Conservation (phyloP, 2,888 invertebrate species). For the Andrena haemorrhoa region DNA sequence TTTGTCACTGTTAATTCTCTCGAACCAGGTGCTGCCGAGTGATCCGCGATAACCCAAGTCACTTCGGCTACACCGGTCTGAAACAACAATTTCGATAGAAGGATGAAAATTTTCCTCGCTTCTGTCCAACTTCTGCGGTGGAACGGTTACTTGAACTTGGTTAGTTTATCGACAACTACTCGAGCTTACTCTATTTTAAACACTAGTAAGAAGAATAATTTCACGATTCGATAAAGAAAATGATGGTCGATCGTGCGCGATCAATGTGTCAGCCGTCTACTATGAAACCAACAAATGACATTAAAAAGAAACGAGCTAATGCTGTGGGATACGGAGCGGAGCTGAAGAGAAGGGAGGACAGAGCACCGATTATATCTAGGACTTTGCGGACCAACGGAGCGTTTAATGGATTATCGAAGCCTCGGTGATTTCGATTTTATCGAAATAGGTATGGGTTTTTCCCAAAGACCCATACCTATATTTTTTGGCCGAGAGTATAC, state of each 20-base stretch:
- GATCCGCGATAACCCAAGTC: conserved; percentile 96
- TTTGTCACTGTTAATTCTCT: conserved; percentile 94
- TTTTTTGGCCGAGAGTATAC: neutral
- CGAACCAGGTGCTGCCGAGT: conserved; percentile 90
- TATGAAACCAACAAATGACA: neutral
- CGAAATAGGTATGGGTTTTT: conserved; percentile 54
- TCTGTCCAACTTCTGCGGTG: neutral
- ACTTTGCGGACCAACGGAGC: conserved; percentile 83
- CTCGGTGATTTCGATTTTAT: conserved; percentile 71
- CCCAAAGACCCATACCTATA: conserved; percentile 15
- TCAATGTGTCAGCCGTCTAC: neutral
- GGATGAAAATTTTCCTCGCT: neutral
- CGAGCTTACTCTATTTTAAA: neutral
- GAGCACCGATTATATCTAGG: conserved; percentile 77
- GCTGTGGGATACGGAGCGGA: conserved; percentile 18
- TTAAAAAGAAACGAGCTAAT: neutral
- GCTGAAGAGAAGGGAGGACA: conserved; percentile 31
- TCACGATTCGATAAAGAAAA: neutral
- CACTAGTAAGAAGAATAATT: neutral
- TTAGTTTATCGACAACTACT: neutral
- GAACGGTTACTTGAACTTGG: neutral
- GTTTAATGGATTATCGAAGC: conserved; percentile 77
- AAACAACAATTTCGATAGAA: conserved; percentile 68
- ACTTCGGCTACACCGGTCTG: conserved; percentile 93
- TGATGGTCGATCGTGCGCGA: neutral